These are phyloP conservation scores for Hemicordylus capensis DNA, from an alignment of 2,113 vertebrate species.

Conservation along the genomic window DNA sequence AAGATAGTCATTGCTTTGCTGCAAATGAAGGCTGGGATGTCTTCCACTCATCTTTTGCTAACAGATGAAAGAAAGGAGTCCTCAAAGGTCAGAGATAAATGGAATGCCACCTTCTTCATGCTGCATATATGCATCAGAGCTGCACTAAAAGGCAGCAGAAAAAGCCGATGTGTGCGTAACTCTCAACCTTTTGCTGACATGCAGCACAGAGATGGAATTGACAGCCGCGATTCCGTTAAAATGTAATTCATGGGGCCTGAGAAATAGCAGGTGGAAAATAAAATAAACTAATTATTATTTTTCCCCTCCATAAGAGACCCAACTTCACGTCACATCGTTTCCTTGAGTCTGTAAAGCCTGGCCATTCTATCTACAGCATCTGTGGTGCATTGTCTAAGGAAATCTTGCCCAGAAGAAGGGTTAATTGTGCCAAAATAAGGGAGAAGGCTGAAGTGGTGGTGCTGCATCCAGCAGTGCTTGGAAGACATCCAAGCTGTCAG, in stretches of 20 bases:
- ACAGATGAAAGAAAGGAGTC: conserved; percentile 70
- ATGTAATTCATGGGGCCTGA: conserved; percentile 23
- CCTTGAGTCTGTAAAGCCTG: conserved; percentile 59
- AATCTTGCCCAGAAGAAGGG: conserved; percentile 75
- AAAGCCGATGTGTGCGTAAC: conserved; percentile 57
- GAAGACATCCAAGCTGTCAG: conserved; percentile 70
- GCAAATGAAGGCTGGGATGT: conserved; percentile 63
- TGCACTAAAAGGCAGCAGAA: conserved; percentile 39
- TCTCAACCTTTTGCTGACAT: conserved; percentile 72
- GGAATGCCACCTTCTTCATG: conserved; percentile 66
- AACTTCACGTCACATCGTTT: conserved; percentile 37
- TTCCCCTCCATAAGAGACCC: conserved; percentile 20
- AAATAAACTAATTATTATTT: conserved; percentile 54
- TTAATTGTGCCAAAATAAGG: conserved; percentile 66
- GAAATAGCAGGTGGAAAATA: conserved; percentile 36
- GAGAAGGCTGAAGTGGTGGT: conserved; percentile 54
- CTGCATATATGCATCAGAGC: conserved; percentile 65
- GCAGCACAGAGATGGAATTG: conserved; percentile 56
- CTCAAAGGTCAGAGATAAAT: conserved; percentile 78
- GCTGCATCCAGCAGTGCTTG: conserved; percentile 65
- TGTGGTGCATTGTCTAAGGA: conserved; percentile 71
- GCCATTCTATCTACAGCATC: conserved; percentile 65
- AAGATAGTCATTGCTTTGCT: conserved; percentile 51
- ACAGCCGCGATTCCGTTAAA: conserved; percentile 51
- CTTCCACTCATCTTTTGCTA: conserved; percentile 59